Conservation (phyloP, 2,888 invertebrate species). For the Tiliacea aurago region DNA sequence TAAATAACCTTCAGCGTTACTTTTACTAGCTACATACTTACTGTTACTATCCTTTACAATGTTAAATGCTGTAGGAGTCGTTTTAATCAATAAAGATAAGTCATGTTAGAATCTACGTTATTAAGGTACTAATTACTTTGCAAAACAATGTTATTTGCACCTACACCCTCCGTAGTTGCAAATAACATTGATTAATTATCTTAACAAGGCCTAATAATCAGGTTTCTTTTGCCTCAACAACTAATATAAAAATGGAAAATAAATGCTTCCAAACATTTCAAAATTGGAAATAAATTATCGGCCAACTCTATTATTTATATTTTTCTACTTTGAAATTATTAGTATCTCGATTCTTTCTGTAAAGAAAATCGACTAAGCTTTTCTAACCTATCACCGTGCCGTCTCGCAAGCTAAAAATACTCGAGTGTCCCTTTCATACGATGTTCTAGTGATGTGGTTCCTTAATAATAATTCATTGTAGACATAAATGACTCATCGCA, state of each 20-base stretch:
- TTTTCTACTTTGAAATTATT: no score
- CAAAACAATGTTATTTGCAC: slow-evolving; percentile 18
- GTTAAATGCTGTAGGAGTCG: slow-evolving; percentile 35
- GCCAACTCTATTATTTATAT: background rate
- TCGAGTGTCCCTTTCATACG: slow-evolving; percentile 27
- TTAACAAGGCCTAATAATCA: background rate
- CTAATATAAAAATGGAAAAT: background rate
- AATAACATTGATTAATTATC: slow-evolving; percentile 8
- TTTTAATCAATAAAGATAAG: slow-evolving; percentile 29
- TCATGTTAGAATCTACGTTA: slow-evolving; percentile 16
- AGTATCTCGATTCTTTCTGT: background rate
- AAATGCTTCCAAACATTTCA: background rate
- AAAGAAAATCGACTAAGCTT: slow-evolving; percentile 24
- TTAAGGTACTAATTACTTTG: slow-evolving; percentile 9
- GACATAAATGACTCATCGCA: slow-evolving; percentile 27
- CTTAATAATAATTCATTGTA: slow-evolving; percentile 26
- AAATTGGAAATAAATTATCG: slow-evolving; percentile 3
- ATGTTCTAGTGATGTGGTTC: slow-evolving; percentile 24
- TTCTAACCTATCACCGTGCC: background rate
- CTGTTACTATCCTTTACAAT: slow-evolving; percentile 18
- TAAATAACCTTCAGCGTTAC: slow-evolving; percentile 54
- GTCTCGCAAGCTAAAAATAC: slow-evolving; percentile 49
- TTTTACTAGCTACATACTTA: slow-evolving; percentile 26
- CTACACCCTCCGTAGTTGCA: background rate
- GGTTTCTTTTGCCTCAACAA: slow-evolving; percentile 1